Conservation (phyloP, 2,888 invertebrate species). For the Cataglyphis altisquamis region DNA sequence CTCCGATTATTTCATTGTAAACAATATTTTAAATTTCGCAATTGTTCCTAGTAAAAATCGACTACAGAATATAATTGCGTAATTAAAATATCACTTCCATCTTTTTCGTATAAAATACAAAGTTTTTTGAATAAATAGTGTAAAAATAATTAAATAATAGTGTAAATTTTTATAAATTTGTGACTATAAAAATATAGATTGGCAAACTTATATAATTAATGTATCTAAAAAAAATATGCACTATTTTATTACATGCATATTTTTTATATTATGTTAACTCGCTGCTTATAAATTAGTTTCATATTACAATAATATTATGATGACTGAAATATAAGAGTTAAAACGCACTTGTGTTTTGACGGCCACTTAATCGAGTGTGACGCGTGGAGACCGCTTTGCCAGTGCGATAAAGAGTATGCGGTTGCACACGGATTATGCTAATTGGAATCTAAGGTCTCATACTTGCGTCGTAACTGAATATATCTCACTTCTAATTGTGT, state of each 20-base stretch:
- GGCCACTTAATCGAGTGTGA: slow-evolving; percentile 46
- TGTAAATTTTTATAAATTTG: background rate
- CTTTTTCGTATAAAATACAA: background rate
- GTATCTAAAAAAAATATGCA: background rate
- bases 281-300: slow-evolving; percentile 9
- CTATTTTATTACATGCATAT: background rate
- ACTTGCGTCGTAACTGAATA: slow-evolving; percentile 30
- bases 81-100: background rate
- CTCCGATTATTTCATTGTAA: background rate
- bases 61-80: background rate
- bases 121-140: background rate
- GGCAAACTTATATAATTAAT: background rate
- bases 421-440: slow-evolving; percentile 49
- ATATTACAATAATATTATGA: slow-evolving; percentile 4
- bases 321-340: slow-evolving; percentile 28
- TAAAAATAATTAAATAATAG: background rate
- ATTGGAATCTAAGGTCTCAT: slow-evolving; percentile 50
- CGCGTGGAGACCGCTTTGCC: slow-evolving; percentile 37
- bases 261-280: slow-evolving; percentile 11
- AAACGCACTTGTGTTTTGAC: slow-evolving; percentile 27
- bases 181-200: background rate
- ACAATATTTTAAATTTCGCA: background rate
- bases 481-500: slow-evolving; percentile 37
- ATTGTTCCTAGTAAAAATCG: background rate
- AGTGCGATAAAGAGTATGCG: slow-evolving; percentile 37